Percentiles rank a stretch among this genome's conserved stretches.
These are phyloP conservation scores for Bilobella aurantiaca DNA, from an alignment of 1,140 invertebrate species.

Conservation along the genomic window DNA sequence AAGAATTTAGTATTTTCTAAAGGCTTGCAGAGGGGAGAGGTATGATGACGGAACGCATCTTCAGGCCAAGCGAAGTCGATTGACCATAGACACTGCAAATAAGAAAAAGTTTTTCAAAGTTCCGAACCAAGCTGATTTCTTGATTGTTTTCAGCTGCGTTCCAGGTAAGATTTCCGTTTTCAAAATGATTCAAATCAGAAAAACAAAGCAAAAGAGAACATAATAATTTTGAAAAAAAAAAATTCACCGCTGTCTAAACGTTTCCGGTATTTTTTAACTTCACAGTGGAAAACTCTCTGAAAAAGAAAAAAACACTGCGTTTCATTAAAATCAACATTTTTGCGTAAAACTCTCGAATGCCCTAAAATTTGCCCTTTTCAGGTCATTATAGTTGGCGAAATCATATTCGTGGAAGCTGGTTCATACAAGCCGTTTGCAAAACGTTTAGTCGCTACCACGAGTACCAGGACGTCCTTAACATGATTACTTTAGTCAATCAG, in stretches of 20 bases:
- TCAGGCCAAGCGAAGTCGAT: slow-evolving; percentile 28
- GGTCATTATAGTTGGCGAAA: slow-evolving; percentile 93
- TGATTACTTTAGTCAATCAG: slow-evolving; percentile 49
- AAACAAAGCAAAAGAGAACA: too few relatives aligned
- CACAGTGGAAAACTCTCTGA: too few relatives aligned
- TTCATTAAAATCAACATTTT: too few relatives aligned
- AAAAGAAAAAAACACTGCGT: too few relatives aligned
- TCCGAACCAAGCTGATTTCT: slow-evolving; percentile 50
- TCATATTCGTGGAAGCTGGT: slow-evolving; percentile 83
- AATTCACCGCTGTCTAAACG: too few relatives aligned
- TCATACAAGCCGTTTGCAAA: slow-evolving; percentile 81
- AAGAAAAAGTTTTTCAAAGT: slow-evolving; percentile 40
- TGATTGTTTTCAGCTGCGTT: slow-evolving; percentile 50
- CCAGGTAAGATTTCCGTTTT: slow-evolving; percentile 40
- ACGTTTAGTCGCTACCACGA: slow-evolving; percentile 48
- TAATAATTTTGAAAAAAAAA: too few relatives aligned
- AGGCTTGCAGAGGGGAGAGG: slow-evolving; percentile 84
- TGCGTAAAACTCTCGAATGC: neutral
- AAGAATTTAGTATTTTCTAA: slow-evolving; percentile 8
- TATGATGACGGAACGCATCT: slow-evolving; percentile 54
- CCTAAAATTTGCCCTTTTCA: slow-evolving; percentile 37
- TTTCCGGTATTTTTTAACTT: too few relatives aligned
- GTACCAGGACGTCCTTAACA: slow-evolving; percentile 43
- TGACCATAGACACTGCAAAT: neutral
- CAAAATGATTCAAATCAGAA: too few relatives aligned